Evolutionary conservation across 2,797 vertebrate species (phyloP), one percentile per base, ranked within the genome.

Genomic region (Galago senegalensis): DNA sequence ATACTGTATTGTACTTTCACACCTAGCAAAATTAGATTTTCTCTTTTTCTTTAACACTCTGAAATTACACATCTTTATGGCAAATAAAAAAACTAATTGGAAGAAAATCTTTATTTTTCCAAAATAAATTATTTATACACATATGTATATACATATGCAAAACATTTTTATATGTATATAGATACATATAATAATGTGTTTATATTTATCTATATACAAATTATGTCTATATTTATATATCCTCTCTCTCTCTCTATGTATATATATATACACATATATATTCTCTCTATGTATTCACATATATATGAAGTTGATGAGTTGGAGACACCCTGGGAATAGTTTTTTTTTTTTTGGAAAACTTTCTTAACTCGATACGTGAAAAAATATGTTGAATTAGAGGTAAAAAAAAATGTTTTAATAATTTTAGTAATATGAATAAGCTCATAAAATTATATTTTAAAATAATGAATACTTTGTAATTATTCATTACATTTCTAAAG

Each of bases 31-130:
- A 83, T 56, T 72, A 81, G 25, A 72, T 81, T 93, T 96, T 10
- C 7, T 60, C 8, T 73, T 67, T 92, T 80, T 53, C 43, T 82
- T 79, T 69, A 93, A 88, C 2, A 17, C 34, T 77, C 16, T 43
- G 43, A 93, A 94, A 61, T 95, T 95, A 76, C 2, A 77, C 11
- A 20, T 90, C 17, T 94, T 89, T 87, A 61, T 94, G 27, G 21
- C 13, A 93, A 90, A 70, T 91, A n/a, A 89, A 7, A 20, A 80
- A 91, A 67, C 16, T 40, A 72, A 67, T 31, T 81, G 13, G 16
- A 61, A 85, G 27, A 72, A 77, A 77, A 87, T 20, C 3, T 89
- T 61, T 91, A 77, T 75, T 90, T 77, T 91, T 2, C 23, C 16
- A 9, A 80, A 92, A 60, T 72, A 69, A 67, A 40, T 37, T 60